phyloP scores from a whole-genome alignment of 2,113 vertebrate species.

The Brevimyrus niger region DNA sequence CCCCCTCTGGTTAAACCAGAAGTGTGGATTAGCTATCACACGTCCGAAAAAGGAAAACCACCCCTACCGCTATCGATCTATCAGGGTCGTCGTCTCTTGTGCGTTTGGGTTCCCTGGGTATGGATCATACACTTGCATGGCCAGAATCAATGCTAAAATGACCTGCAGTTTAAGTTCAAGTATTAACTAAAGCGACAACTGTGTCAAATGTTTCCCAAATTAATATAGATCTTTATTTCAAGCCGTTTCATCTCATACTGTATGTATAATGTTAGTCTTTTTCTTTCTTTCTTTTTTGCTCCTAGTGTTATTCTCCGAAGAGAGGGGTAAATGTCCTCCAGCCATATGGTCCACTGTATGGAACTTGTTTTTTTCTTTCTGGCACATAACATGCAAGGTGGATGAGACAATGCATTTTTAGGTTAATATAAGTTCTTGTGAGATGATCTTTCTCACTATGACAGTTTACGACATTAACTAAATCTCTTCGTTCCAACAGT shows the following conservation, averaged over 20 bases:
- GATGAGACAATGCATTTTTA: neutral
- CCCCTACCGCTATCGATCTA: neutral
- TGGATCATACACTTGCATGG: neutral
- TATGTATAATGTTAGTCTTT: neutral
- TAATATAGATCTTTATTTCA: neutral
- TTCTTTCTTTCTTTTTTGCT: neutral
- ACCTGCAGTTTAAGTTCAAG: neutral
- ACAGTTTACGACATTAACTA: neutral
- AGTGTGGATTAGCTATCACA: neutral
- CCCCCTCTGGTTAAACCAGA: neutral
- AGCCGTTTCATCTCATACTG: neutral
- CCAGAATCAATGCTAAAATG: neutral
- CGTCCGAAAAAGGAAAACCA: neutral
- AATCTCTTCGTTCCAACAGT: neutral
- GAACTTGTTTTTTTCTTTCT: neutral
- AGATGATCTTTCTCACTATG: neutral
- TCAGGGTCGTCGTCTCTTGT: neutral
- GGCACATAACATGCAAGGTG: neutral
- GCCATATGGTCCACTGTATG: neutral
- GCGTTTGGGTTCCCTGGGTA: neutral
- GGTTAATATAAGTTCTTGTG: neutral
- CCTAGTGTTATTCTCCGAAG: neutral
- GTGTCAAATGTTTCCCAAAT: neutral
- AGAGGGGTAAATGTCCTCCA: neutral
- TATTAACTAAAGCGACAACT: neutral